These are phyloP conservation scores for Tetranychus piercei DNA, from an alignment of 2,888 invertebrate genomes.

Conservation along the genomic window DNA sequence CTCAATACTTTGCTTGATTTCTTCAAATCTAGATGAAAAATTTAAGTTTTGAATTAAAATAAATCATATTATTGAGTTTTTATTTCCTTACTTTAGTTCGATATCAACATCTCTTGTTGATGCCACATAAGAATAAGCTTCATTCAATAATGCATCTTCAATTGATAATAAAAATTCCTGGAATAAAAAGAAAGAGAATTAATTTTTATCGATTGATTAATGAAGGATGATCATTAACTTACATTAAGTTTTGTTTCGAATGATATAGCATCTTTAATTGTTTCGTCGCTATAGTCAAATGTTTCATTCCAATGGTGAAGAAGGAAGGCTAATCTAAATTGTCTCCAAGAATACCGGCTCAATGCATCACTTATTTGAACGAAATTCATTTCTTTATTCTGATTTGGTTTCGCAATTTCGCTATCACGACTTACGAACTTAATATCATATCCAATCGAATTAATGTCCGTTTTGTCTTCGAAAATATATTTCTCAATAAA, in stretches of 20 bases:
- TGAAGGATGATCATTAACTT: too few species aligned
- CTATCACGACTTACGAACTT: slow-evolving; percentile 99
- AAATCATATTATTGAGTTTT: background rate
- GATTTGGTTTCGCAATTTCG: slow-evolving; percentile 95
- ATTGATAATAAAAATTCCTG: background rate
- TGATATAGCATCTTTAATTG: slow-evolving; percentile 82
- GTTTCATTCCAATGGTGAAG: slow-evolving; percentile 96
- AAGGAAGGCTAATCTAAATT: slow-evolving; percentile 76
- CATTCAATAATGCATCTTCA: background rate
- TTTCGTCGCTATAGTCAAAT: slow-evolving; percentile 80
- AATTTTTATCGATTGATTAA: too few species aligned
- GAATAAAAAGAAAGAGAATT: background rate
- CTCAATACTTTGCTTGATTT: slow-evolving; percentile 50
- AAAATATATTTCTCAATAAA: slow-evolving; percentile 71
- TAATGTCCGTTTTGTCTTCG: slow-evolving; percentile 76
- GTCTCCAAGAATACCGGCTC: slow-evolving; percentile 59
- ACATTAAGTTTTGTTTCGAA: slow-evolving; percentile 59
- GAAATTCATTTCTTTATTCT: slow-evolving; percentile 87
- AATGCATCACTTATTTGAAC: slow-evolving; percentile 83
- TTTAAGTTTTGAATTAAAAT: background rate
- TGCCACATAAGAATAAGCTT: slow-evolving; percentile 1
- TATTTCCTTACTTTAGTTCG: slow-evolving; percentile 33
- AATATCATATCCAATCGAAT: slow-evolving; percentile 84
- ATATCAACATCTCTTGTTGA: slow-evolving; percentile 7
- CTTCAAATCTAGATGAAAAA: slow-evolving; percentile 34